phyloP scores from a whole-genome alignment of 1,140 invertebrate species.

The Drosophila bifasciata region DNA sequence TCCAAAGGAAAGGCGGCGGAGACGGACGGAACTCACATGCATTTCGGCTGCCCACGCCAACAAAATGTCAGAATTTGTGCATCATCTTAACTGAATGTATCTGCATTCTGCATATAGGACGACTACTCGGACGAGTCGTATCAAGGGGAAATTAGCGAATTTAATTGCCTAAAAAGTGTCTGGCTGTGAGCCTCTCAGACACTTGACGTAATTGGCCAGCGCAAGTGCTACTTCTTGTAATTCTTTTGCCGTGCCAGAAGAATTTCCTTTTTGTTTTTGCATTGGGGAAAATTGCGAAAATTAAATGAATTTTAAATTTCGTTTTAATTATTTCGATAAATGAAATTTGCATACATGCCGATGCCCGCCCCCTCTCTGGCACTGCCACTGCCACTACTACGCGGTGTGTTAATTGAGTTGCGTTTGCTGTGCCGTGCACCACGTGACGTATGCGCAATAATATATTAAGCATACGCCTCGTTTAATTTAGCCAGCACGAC shows the following conservation, averaged over 20 bases:
- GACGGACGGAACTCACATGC: slow-evolving; percentile 45
- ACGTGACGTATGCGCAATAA: slow-evolving; percentile 71
- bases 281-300: slow-evolving; percentile 5
- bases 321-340: slow-evolving; percentile 46
- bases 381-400: background rate
- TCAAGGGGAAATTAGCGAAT: slow-evolving; percentile 78
- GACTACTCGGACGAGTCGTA: slow-evolving; percentile 18
- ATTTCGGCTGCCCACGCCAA: slow-evolving; percentile 65
- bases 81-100: slow-evolving; percentile 30
- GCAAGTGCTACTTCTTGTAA: slow-evolving; percentile 46
- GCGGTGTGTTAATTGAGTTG: slow-evolving; percentile 56
- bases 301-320: slow-evolving; percentile 23
- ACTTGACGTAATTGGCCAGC: slow-evolving; percentile 78
- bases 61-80: slow-evolving; percentile 70
- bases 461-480: slow-evolving; percentile 59
- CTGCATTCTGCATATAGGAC: slow-evolving; percentile 19
- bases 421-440: slow-evolving; percentile 19
- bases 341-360: slow-evolving; percentile 41
- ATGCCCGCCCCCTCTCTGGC: too few relatives aligned
- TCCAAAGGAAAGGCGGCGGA: slow-evolving; percentile 45
- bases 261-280: background rate
- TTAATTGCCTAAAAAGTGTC: slow-evolving; percentile 79
- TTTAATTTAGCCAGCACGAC: slow-evolving; percentile 37
- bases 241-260: slow-evolving; percentile 28
- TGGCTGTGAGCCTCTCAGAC: slow-evolving; percentile 60